Conservation (phyloP, 2,113 vertebrate genomes). For the Ahaetulla prasina region DNA sequence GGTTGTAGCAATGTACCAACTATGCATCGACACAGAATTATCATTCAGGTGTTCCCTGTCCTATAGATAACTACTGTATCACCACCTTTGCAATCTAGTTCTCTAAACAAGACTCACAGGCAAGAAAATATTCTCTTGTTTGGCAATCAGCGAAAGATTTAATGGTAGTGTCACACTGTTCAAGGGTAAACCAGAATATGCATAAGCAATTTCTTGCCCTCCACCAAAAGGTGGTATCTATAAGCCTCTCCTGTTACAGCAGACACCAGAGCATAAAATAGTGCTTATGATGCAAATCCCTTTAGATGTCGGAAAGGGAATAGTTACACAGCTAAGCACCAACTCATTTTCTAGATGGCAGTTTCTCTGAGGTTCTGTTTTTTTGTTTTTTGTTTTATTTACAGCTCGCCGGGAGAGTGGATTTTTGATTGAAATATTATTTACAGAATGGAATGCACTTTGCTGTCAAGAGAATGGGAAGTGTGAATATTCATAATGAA, state of each 20-base stretch:
- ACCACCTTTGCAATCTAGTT: background rate
- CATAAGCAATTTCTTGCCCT: conserved; percentile 15
- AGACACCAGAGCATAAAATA: conserved; percentile 9
- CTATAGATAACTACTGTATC: background rate
- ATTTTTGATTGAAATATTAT: conserved; percentile 29
- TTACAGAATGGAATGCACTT: conserved; percentile 1
- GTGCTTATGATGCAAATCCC: background rate
- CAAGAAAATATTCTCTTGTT: background rate
- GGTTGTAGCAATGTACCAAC: background rate
- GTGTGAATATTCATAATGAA: background rate
- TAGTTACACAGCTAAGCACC: conserved; percentile 21
- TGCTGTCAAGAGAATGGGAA: background rate
- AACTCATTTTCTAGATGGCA: conserved; percentile 19
- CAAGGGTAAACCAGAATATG: background rate
- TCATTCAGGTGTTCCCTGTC: background rate
- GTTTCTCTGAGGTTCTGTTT: background rate
- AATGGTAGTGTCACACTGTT: background rate
- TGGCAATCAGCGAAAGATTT: background rate
- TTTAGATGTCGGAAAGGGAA: background rate
- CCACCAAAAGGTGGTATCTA: background rate
- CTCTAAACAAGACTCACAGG: background rate
- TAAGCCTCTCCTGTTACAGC: background rate
- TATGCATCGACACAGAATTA: background rate
- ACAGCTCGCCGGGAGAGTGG: background rate
- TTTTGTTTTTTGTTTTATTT: conserved; percentile 11